A percentile compares a stretch with the other conserved stretches of the same genome.
These are phyloP conservation scores for Mizuhopecten yessoensis DNA, from an alignment of 1,140 invertebrate species.

Conservation along the genomic window DNA sequence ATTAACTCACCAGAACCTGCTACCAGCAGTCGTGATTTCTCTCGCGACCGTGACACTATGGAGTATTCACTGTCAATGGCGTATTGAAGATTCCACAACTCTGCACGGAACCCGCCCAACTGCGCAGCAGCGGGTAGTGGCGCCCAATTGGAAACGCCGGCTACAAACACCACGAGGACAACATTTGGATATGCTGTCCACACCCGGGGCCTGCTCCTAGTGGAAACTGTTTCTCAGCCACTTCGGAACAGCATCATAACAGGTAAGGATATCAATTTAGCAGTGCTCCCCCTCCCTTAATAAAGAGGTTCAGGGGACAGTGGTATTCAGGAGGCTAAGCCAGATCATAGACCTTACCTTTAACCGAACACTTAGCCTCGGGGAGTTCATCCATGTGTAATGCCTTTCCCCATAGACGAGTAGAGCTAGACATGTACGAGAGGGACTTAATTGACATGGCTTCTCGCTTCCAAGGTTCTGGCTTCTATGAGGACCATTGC, in stretches of 20 bases:
- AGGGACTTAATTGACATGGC: too few species aligned
- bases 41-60: background rate
- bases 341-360: too few species aligned
- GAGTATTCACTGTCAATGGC: background rate
- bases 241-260: background rate
- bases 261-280: too few species aligned
- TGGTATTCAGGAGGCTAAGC: background rate
- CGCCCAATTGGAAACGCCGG: background rate
- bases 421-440: too few species aligned
- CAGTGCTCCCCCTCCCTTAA: too few species aligned
- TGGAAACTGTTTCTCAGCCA: too few species aligned
- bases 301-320: background rate
- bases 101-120: background rate
- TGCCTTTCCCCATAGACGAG: too few species aligned
- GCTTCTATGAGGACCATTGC: slow-evolving; percentile 34
- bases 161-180: background rate
- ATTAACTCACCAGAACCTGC: background rate
- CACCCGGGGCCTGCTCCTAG: too few species aligned
- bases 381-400: too few species aligned
- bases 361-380: too few species aligned
- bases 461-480: background rate
- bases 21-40: too few species aligned
- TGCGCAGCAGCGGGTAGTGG: background rate
- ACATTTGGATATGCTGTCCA: background rate
- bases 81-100: background rate